Evolutionary conservation across 2,888 invertebrate species (phyloP).

Genomic region (Parthenolecanium corni): DNA sequence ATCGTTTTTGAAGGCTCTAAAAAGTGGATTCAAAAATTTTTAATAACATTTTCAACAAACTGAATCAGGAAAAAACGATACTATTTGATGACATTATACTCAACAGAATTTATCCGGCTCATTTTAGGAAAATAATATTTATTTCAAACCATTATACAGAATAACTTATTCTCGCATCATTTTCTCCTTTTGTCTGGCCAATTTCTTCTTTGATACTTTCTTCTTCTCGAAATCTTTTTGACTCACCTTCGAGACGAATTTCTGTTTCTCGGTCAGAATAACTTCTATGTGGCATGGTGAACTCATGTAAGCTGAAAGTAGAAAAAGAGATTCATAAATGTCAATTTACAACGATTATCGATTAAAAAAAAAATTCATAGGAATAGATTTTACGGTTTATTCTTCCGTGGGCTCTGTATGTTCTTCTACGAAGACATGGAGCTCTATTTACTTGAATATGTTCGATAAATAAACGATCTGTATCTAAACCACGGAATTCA

Average conservation of each 20-base stretch:
- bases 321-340: too few relatives aligned
- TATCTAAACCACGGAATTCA: slow-evolving; percentile 91
- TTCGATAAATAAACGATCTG: slow-evolving; percentile 91
- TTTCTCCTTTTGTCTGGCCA: slow-evolving; percentile 83
- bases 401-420: slow-evolving; percentile 97
- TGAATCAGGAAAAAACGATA: too few relatives aligned
- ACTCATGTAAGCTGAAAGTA: slow-evolving; percentile 78
- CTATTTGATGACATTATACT: too few relatives aligned
- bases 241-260: slow-evolving; percentile 75
- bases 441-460: slow-evolving; percentile 98
- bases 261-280: slow-evolving; percentile 90
- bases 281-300: slow-evolving; percentile 98
- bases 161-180: slow-evolving; percentile 40
- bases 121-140: background rate
- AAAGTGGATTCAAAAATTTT: too few relatives aligned
- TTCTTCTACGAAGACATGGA: slow-evolving; percentile 89
- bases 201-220: slow-evolving; percentile 94
- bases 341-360: too few relatives aligned
- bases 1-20: too few relatives aligned
- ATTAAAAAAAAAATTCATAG: too few relatives aligned
- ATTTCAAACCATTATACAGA: slow-evolving; percentile 12
- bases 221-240: slow-evolving; percentile 83
- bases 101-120: too few relatives aligned
- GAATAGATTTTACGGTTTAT: slow-evolving; percentile 68
- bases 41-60: too few relatives aligned